Base-by-base conservation (phyloP, 2,797 vertebrate genomes). In the Caiman crocodilus region DNA sequence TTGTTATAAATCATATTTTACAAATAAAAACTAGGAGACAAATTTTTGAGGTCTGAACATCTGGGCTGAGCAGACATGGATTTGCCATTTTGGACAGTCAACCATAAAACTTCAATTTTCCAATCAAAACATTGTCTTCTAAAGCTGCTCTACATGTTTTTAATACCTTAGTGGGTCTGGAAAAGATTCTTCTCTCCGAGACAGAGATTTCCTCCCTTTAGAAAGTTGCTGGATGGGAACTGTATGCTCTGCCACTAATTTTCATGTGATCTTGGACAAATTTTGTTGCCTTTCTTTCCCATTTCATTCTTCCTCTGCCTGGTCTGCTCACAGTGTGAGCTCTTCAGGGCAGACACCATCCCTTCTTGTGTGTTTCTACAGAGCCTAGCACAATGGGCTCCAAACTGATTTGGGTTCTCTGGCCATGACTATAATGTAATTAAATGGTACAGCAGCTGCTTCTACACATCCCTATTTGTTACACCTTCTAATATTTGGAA, bases 1-100 rank as follows among this genome's bases (percentile, higher is more conserved):
- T 94, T 93, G 91, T 95, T 97, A 94, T 30, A 60, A 92, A 85
- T 76, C 94, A 73, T n/a, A 82, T 93, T 96, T 96, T 93, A 93
- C 84, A 96, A 97, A 95, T 94, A 95, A 96, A 95, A 95, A 92
- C 79, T 93, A 25, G 92, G 76, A 90, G 78, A 60, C 85, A 93
- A 96, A 84, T 32, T 87, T 74, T 92, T 94, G 86, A 84, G 76
- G 42, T 32, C 78, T 94, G 75, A 76, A 64, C 80, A 60, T 87
- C 60, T 76, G 73, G 79, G 78, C 82, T 82, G 59, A 90, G 76
- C 84, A 92, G 90, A 73, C 57, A 92, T 67, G 85, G 75, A 23
- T 85, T 95, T 90, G 32, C 76, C 28, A 59, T 89, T 87, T 76
- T 3, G 2, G 30, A 80, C 7, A 84, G n/a, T 73, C 84, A 94